Evolutionary conservation across 2,113 vertebrate species (phyloP), one percentile per base, ranked within the genome.

Genomic region (Polyodon spathula): DNA sequence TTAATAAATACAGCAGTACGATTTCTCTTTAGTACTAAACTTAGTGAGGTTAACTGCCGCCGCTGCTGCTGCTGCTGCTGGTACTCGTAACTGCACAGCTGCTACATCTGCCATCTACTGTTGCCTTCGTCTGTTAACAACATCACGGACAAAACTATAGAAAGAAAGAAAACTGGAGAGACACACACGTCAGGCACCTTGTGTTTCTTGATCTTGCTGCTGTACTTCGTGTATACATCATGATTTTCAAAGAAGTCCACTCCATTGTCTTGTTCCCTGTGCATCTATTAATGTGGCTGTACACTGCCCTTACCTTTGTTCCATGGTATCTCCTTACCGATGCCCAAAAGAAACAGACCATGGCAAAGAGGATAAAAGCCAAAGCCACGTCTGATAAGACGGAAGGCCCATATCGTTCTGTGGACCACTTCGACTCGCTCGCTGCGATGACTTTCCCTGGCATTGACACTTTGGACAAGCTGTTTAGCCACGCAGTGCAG

Each of bases 271-370:
- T 97, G 65, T 76, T 95, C 68, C 96, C 96, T 69, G 65, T 98
- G 70, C 89, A 94, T 81, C 76, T 94, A 56, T 70, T 97, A 53
- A 89, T 98, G 79, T 94, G 90, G 88, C 66, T 97, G 69, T 98
- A 97, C 81, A 96, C 94, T 59, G 9, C 84, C 66, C 73, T 98
- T 68, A 89, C 93, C 76, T 98, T 98, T 77, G 86, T 97, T 72
- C 96, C 96, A 2, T 98, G 95, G 96, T 97, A 96, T 87, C 93
- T 90, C 89, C 82, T 97, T 69, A 93, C 91, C 42, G 83, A 90
- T 51, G 91, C 91, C 1, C 88, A 89, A 74, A 76, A 90, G 74
- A 95, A 74, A 84, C 89, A 82, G 77, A 76, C 81, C 62, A 84
- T 84, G 78, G 93, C 93, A 62, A 90, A 86, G 55, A 82, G 93